Evolutionary conservation across 2,888 invertebrate species (phyloP), one percentile per base, ranked within the genome.

Genomic region (Ennomos fuscantarius): DNA sequence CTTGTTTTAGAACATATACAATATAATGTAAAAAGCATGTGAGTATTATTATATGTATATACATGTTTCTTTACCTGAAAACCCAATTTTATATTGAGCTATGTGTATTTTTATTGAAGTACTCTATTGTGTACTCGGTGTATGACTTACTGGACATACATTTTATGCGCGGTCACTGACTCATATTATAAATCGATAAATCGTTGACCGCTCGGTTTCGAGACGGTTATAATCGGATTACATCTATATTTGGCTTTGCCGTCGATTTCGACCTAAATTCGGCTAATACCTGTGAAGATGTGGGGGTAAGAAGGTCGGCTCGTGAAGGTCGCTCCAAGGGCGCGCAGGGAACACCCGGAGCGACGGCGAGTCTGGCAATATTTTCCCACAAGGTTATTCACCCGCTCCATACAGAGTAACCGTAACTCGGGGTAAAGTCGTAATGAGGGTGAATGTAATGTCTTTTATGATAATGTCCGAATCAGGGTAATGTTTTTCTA

Each of bases 311-410:
- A 61, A 62, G 64, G 66, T 62, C 63, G 60, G 39, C 54, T 32
- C 55, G 53, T 55, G 68, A 81, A 86, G 84, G 86, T 81, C 72
- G 68, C 62, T 63, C 76, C 70, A 76, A 82, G 80, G 84, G 57
- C 72, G 58, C 69, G 34, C 52, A 67, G 46, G 53, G n/a, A n/a
- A 60, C 48, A 51, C 46, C 70, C 70, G 73, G 63, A 68, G 70
- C 64, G 55, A 51, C 62, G 78, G 74, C 79, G 74, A 48, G 79
- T 78, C 76, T 76, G 62, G 40, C 45, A 59, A 58, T 60, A 62
- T 69, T 67, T 62, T 59, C 56, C 49, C 48, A 44, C 61, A 56
- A 66, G 70, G 61, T 74, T 74, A 64, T 75, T 77, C 63, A 73
- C 72, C 74, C 58, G 50, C 11, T 11, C n/a, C 33, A 45, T 47